Evolutionary conservation across 2,113 vertebrate species (phyloP).

Genomic region (Cyanocitta stelleri): DNA sequence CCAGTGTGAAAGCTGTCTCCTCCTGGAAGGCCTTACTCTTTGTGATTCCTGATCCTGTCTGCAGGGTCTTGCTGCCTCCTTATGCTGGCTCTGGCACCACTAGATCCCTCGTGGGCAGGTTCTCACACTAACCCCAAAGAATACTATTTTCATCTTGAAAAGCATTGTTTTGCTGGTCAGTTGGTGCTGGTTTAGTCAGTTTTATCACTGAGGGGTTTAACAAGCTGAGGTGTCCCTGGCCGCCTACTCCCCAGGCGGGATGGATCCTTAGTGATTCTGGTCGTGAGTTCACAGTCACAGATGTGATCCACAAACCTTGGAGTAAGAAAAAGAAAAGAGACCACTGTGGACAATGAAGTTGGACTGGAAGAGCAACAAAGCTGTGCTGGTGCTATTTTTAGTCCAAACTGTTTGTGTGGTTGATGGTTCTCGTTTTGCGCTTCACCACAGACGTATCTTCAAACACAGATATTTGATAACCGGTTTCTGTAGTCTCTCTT

Average conservation of each 20-base stretch:
- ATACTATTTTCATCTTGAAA: neutral
- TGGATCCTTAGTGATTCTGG: neutral
- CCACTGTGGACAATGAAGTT: neutral
- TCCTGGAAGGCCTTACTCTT: neutral
- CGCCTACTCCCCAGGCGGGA: neutral
- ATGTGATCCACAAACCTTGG: no score
- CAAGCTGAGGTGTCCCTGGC: neutral
- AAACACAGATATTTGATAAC: neutral
- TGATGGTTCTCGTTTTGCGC: neutral
- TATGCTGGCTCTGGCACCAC: neutral
- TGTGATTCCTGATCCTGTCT: neutral
- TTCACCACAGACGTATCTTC: neutral
- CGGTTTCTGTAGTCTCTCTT: neutral
- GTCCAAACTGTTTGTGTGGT: neutral
- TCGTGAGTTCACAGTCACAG: rapidly evolving
- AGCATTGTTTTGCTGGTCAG: neutral
- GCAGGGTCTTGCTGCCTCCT: neutral
- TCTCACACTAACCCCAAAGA: neutral
- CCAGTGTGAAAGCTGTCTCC: neutral
- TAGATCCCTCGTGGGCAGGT: neutral
- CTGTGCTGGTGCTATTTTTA: neutral
- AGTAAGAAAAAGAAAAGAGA: neutral
- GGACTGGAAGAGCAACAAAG: neutral
- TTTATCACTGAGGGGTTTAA: neutral
- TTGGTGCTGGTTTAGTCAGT: neutral